These are phyloP conservation scores for Epinotia brunnichana DNA, from an alignment of 2,888 invertebrate species.

Conservation along the genomic window DNA sequence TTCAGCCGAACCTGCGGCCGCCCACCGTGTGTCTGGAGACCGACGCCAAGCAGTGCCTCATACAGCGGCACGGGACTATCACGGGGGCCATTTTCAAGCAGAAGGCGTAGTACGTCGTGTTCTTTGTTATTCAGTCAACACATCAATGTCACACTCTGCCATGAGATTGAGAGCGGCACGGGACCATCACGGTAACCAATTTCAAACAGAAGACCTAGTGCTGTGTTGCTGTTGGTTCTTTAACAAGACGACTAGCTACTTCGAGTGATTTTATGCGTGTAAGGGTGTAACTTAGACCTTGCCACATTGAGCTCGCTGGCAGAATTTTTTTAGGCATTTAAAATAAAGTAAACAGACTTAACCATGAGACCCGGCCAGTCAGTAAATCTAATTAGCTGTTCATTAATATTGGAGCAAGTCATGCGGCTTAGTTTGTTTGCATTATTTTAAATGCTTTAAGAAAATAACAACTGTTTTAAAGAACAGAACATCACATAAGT, in stretches of 20 bases:
- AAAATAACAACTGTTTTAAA: no score
- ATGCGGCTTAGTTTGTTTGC: no score
- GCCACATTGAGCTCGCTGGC: no score
- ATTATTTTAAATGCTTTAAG: no score
- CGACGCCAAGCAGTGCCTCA: constrained; percentile 88
- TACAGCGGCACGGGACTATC: constrained; percentile 88
- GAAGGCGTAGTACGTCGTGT: constrained; percentile 13
- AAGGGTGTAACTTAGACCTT: no score
- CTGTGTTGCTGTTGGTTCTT: neutral
- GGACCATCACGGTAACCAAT: constrained; percentile 15
- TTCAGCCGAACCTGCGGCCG: constrained; percentile 87
- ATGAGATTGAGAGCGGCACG: constrained; percentile 1
- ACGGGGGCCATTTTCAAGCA: constrained; percentile 82
- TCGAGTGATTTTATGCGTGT: neutral
- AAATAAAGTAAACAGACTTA: no score
- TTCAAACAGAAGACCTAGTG: constrained; percentile 13
- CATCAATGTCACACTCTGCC: no score
- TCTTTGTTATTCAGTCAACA: neutral
- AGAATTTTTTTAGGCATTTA: no score
- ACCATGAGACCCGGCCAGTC: no score
- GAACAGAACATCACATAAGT: no score
- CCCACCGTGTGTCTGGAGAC: constrained; percentile 89
- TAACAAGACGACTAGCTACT: neutral
- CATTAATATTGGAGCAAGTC: no score
- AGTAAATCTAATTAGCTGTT: no score